Conservation (phyloP, 2,888 invertebrate genomes). For the Lacanobia wlatinum region DNA sequence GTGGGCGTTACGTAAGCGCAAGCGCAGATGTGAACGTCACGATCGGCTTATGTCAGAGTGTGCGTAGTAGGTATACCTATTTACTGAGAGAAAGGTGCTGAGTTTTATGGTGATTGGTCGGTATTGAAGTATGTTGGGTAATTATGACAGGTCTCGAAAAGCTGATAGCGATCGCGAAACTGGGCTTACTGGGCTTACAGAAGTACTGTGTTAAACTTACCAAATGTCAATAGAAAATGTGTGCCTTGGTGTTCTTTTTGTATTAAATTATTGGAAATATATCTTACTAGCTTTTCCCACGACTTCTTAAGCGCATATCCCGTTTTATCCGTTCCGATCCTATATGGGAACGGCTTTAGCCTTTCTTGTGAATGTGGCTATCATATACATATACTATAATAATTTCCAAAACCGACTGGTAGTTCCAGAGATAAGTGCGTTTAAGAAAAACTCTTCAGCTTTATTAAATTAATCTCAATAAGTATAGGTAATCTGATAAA, state of each 20-base stretch:
- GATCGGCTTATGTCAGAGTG: slow-evolving; percentile 9
- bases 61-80: slow-evolving; percentile 7
- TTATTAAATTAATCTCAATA: too few species aligned
- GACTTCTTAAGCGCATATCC: too few species aligned
- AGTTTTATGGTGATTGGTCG: background rate
- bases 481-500: background rate
- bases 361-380: too few species aligned
- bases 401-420: too few species aligned
- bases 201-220: background rate
- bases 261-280: background rate
- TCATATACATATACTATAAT: too few species aligned
- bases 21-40: slow-evolving; percentile 47
- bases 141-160: background rate
- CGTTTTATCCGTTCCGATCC: too few species aligned
- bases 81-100: slow-evolving; percentile 13
- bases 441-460: too few species aligned
- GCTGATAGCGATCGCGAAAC: background rate
- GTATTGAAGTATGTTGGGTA: background rate
- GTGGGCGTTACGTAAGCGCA: slow-evolving; percentile 60
- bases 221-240: too few species aligned
- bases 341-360: too few species aligned
- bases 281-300: background rate
- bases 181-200: background rate
- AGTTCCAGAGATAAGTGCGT: too few species aligned
- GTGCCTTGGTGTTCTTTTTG: too few species aligned